Percentiles rank a stretch among this genome's conserved stretches.
Conservation (phyloP, 2,888 invertebrate species). For the Aproaerema taeniolella region DNA sequence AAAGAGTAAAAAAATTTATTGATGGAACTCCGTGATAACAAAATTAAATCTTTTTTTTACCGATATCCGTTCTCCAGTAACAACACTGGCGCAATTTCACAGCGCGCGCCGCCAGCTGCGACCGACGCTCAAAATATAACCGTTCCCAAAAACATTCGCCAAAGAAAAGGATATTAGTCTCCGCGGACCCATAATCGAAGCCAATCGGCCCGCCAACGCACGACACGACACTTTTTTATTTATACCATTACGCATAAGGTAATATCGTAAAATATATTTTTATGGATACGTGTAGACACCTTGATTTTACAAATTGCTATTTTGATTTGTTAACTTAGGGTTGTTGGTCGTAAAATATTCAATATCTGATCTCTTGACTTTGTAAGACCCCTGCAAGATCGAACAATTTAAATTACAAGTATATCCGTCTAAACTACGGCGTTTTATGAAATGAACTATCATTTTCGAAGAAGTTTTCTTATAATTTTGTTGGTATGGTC, state of each 20-base stretch:
- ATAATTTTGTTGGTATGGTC: no score
- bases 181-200: constrained; percentile 73
- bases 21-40: neutral
- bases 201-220: constrained; percentile 67
- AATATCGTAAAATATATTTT: constrained; percentile 60
- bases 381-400: no score
- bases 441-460: no score
- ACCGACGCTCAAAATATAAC: constrained; percentile 72
- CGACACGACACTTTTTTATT: constrained; percentile 64
- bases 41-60: no score
- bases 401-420: no score
- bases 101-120: constrained; percentile 65
- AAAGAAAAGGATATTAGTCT: constrained; percentile 76
- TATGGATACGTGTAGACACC: constrained; percentile 43
- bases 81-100: constrained; percentile 52
- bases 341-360: constrained; percentile 20
- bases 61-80: constrained; percentile 54
- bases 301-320: constrained; percentile 40
- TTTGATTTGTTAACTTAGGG: constrained; percentile 29
- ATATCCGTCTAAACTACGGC: no score
- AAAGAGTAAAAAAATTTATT: neutral
- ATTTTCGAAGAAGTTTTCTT: no score
- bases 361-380: no score
- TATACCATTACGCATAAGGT: constrained; percentile 55
- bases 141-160: constrained; percentile 66